Conservation (phyloP, 2,797 vertebrate species). For the Parambassis ranga region DNA sequence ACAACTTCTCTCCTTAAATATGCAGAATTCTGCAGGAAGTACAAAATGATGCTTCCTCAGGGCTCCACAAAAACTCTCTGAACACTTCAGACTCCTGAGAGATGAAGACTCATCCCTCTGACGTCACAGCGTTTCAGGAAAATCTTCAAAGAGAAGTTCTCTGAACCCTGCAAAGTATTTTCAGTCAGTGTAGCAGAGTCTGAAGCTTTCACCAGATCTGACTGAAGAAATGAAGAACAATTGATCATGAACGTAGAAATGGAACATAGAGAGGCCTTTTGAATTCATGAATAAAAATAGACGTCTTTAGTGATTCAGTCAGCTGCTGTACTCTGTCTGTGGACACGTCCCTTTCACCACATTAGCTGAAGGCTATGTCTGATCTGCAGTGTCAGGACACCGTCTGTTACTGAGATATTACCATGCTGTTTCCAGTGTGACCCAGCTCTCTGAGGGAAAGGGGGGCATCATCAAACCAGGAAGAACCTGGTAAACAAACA, state of each 20-base stretch:
- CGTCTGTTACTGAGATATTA: not conserved
- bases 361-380: slow-evolving; percentile 1
- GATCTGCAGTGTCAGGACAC: not conserved
- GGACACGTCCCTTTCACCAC: not conserved
- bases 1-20: not conserved
- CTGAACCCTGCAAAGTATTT: slow-evolving; percentile 4
- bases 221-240: not conserved
- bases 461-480: fast-evolving
- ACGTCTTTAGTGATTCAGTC: slow-evolving; percentile 2
- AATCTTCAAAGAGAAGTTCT: slow-evolving; percentile 31
- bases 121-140: slow-evolving; percentile 9
- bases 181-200: not conserved
- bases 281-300: slow-evolving; percentile 14
- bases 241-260: not conserved
- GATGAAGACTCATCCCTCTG: slow-evolving; percentile 11
- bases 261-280: not conserved
- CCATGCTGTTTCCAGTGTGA: not conserved
- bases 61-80: slow-evolving; percentile 11
- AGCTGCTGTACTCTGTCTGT: not conserved
- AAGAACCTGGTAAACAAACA: too few relatives aligned
- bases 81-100: slow-evolving; percentile 7
- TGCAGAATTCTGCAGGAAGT: slow-evolving; percentile 23
- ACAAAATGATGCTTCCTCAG: slow-evolving; percentile 5
- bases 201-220: not conserved
- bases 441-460: not conserved